Evolutionary conservation across 2,888 invertebrate species (phyloP).

Genomic region (Oligia latruncula): DNA sequence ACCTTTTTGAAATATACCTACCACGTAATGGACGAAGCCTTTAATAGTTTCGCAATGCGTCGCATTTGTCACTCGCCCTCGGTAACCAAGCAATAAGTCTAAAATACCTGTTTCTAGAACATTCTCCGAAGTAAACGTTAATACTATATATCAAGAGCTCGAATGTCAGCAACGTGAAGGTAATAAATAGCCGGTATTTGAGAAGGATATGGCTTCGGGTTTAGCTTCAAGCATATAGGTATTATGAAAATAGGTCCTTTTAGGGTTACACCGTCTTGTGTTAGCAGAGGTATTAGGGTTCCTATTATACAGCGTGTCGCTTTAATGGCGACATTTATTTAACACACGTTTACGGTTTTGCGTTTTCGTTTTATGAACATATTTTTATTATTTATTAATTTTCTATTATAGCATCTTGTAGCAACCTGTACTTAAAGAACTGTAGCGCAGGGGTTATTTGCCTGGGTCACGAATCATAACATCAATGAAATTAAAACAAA

Average conservation of each 20-base stretch:
- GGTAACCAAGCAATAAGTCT: slow-evolving; percentile 2
- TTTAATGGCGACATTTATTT: neutral
- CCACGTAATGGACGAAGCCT: neutral
- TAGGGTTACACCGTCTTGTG: neutral
- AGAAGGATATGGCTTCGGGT: neutral
- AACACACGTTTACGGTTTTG: neutral
- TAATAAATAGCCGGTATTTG: slow-evolving; percentile 10
- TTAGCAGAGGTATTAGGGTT: too few species aligned
- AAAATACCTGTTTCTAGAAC: slow-evolving; percentile 14
- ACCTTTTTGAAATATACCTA: neutral
- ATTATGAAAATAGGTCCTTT: slow-evolving; percentile 1
- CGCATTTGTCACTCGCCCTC: slow-evolving; percentile 4
- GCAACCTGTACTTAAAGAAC: too few species aligned
- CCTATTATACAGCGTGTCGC: neutral
- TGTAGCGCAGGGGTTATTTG: too few species aligned
- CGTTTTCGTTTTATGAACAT: neutral
- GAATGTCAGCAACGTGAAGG: neutral
- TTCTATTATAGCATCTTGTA: too few species aligned
- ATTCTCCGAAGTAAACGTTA: neutral
- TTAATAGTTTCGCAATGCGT: neutral
- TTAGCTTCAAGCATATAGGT: neutral
- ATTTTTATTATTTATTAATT: neutral
- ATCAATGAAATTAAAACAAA: too few species aligned
- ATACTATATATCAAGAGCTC: slow-evolving; percentile 7
- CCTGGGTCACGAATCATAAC: too few species aligned